phyloP scores from a whole-genome alignment of 1,140 invertebrate species.

The Conopomorpha cramerella region DNA sequence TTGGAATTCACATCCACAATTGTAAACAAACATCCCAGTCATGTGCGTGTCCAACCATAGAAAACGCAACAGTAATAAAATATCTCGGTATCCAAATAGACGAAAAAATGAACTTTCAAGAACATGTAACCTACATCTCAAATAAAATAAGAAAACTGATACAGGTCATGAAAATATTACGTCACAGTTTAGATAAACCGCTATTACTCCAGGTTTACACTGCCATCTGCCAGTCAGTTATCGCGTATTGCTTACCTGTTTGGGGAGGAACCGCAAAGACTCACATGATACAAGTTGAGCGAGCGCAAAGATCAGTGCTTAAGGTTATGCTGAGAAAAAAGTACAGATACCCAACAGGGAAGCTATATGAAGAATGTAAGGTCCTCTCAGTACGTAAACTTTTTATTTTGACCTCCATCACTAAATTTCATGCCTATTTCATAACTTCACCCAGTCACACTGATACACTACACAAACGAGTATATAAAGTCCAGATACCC shows the following conservation, averaged over 20 bases:
- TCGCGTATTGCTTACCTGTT: not conserved
- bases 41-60: not conserved
- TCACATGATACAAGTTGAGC: no score
- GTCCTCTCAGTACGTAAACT: no score
- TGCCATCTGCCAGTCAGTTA: not conserved
- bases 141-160: not conserved
- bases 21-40: not conserved
- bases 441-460: no score
- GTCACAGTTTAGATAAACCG: not conserved
- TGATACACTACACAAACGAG: no score
- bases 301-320: no score
- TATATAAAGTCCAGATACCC: no score
- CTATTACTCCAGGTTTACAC: not conserved
- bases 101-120: not conserved
- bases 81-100: not conserved
- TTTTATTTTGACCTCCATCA: no score
- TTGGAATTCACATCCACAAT: not conserved
- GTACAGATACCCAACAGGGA: no score
- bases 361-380: no score
- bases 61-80: not conserved
- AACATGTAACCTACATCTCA: not conserved
- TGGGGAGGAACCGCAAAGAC: no score
- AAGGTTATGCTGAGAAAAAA: no score
- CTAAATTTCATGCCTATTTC: no score
- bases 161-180: not conserved